phyloP scores from a whole-genome alignment of 2,888 invertebrate genomes.

The Macaria liturata region DNA sequence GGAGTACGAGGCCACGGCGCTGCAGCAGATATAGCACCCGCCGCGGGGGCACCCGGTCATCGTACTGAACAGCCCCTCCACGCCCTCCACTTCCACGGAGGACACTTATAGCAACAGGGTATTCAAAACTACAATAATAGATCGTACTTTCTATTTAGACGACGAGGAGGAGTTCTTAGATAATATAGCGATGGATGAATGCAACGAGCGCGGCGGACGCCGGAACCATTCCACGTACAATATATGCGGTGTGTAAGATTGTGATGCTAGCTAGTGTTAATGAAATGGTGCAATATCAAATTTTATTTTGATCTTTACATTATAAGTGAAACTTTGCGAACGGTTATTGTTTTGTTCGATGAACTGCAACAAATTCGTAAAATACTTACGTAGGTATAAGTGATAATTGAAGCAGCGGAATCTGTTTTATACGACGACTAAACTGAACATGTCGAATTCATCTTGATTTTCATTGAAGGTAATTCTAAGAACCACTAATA shows the following conservation, averaged over 20 bases:
- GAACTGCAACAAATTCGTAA: slow-evolving; percentile 40
- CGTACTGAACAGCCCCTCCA: slow-evolving; percentile 74
- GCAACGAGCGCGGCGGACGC: slow-evolving; percentile 51
- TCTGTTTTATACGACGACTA: slow-evolving; percentile 23
- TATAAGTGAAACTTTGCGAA: slow-evolving; percentile 19
- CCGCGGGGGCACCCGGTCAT: slow-evolving; percentile 58
- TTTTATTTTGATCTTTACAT: slow-evolving; percentile 26
- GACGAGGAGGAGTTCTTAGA: slow-evolving; percentile 60
- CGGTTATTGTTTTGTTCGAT: slow-evolving; percentile 32
- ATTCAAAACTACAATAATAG: slow-evolving; percentile 69
- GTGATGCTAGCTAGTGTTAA: slow-evolving; percentile 51
- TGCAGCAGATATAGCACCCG: slow-evolving; percentile 72
- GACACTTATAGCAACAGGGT: slow-evolving; percentile 75
- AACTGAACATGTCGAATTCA: slow-evolving; percentile 18
- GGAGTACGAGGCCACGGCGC: slow-evolving; percentile 54
- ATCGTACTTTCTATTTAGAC: slow-evolving; percentile 56
- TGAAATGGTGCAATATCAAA: slow-evolving; percentile 57
- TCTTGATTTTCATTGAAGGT: slow-evolving; percentile 2
- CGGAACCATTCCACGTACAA: slow-evolving; percentile 74
- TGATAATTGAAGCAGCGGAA: slow-evolving; percentile 14
- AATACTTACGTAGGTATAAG: slow-evolving; percentile 9
- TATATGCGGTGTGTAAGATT: slow-evolving; percentile 53
- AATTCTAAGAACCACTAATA: slow-evolving; percentile 8
- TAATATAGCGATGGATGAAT: slow-evolving; percentile 57
- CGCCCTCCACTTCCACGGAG: slow-evolving; percentile 60